phyloP scores from a whole-genome alignment of 2,113 vertebrate species.

The Phrynosoma platyrhinos region DNA sequence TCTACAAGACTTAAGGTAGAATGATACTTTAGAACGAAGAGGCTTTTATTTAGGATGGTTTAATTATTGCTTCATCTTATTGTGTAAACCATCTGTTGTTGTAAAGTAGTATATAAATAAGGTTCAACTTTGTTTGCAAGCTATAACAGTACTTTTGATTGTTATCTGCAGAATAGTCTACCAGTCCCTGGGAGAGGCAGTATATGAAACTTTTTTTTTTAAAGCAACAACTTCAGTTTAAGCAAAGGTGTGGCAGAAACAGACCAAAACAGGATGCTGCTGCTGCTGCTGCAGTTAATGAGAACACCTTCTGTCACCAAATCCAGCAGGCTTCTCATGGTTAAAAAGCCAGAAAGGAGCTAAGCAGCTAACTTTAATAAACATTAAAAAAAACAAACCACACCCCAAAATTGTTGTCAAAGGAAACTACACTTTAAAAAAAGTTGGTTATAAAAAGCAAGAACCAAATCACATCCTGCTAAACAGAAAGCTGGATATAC shows the following conservation, averaged over 20 bases:
- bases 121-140: background rate
- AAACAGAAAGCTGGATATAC: background rate
- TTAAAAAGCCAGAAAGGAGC: conserved; percentile 4
- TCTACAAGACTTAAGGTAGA: background rate
- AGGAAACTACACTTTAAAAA: background rate
- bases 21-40: background rate
- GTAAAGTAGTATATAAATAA: background rate
- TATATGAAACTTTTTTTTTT: conserved; percentile 30
- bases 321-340: background rate
- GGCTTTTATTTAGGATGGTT: background rate
- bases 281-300: conserved; percentile 13
- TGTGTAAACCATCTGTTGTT: background rate
- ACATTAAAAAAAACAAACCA: background rate
- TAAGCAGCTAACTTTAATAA: background rate
- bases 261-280: conserved; percentile 67
- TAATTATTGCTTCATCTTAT: background rate
- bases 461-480: background rate
- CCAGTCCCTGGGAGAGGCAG: fast-evolving
- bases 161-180: background rate
- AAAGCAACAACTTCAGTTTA: conserved; percentile 42
- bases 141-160: background rate
- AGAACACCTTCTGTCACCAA: background rate
- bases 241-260: fast-evolving
- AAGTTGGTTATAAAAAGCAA: background rate
- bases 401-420: background rate